Percentiles rank a stretch among this genome's conserved stretches.
phyloP scores from a whole-genome alignment of 2,888 invertebrate genomes.

The Seira sanloemensis region DNA sequence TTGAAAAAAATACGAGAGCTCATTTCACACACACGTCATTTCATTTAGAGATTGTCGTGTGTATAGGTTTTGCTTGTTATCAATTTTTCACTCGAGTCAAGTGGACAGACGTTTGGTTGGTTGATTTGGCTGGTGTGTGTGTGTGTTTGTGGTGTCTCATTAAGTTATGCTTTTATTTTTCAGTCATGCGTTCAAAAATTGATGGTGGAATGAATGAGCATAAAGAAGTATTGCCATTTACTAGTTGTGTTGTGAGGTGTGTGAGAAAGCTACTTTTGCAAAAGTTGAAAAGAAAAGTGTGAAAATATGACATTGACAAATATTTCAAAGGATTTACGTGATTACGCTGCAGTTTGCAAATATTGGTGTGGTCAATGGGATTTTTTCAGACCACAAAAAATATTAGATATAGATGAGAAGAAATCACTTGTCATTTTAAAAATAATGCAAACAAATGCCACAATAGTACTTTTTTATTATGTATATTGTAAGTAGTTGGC shows the following conservation, averaged over 20 bases:
- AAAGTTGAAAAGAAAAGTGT: constrained; percentile 44
- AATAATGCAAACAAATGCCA: too few species aligned
- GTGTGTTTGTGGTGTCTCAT: constrained; percentile 5
- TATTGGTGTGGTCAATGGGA: constrained; percentile 1
- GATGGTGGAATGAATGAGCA: constrained; percentile 14
- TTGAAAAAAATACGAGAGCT: background rate
- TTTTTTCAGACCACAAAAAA: background rate
- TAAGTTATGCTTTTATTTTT: constrained; percentile 14
- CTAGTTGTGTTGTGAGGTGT: background rate
- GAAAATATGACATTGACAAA: constrained; percentile 57
- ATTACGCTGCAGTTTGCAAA: background rate
- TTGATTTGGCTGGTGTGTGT: too few species aligned
- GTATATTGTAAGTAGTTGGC: too few species aligned
- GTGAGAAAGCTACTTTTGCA: background rate
- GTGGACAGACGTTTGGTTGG: background rate
- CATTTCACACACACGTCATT: constrained; percentile 16
- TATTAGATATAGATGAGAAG: too few species aligned
- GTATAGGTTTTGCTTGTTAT: background rate
- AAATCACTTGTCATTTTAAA: too few species aligned
- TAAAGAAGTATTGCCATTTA: constrained; percentile 1
- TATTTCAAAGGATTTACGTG: background rate
- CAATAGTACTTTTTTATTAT: too few species aligned
- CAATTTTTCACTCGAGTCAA: background rate
- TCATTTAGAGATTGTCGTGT: constrained; percentile 3
- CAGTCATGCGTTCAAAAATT: background rate